Conservation (phyloP, 2,797 vertebrate species). For the Podarcis siculus region DNA sequence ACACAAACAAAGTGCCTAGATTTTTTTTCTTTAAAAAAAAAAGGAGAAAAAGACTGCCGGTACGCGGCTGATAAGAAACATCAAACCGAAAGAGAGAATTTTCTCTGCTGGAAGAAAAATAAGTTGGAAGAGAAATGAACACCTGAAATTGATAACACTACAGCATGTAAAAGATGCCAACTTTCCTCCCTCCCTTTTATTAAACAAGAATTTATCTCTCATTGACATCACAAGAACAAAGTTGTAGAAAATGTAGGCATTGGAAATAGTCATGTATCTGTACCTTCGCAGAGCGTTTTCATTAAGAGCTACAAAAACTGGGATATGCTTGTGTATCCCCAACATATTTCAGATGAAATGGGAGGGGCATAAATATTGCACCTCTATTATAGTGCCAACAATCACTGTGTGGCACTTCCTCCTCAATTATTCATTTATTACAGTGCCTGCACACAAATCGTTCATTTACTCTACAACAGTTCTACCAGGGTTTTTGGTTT, state of each 20-base stretch:
- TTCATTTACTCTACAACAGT: no score
- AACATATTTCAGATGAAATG: not conserved
- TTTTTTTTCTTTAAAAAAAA: fast-evolving
- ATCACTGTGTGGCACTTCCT: not conserved
- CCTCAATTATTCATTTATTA: not conserved
- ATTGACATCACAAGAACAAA: not conserved
- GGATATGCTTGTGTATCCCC: no score
- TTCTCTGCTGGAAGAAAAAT: not conserved
- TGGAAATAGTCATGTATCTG: not conserved
- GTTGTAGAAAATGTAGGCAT: not conserved
- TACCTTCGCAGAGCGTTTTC: not conserved
- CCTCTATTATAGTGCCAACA: no score
- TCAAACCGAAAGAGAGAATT: not conserved
- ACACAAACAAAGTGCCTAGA: not conserved
- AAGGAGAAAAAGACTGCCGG: not conserved
- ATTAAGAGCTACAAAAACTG: not conserved
- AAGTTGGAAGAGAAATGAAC: not conserved
- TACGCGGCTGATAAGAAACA: not conserved
- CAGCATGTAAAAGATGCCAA: not conserved
- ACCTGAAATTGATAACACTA: not conserved
- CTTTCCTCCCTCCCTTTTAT: not conserved
- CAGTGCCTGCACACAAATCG: not conserved
- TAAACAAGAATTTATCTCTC: not conserved
- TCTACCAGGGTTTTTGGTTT: no score
- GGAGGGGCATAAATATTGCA: not conserved